Evolutionary conservation across 2,888 invertebrate genomes (phyloP).

Genomic region (Sceliomorpha sp.): DNA sequence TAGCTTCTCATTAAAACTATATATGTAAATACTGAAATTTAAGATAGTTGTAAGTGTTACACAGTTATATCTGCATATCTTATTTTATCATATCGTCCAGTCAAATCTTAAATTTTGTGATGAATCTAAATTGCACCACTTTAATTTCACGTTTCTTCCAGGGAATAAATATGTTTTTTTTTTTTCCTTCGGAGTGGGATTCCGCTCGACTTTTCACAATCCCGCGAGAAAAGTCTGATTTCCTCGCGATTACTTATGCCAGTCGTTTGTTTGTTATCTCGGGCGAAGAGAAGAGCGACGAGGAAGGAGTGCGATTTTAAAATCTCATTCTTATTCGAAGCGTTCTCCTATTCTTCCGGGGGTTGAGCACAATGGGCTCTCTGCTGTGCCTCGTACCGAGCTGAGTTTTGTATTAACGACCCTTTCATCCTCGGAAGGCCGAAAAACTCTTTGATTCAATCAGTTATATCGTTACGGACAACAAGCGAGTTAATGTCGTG

Average conservation of each 20-base stretch:
- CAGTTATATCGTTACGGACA: conserved; percentile 45
- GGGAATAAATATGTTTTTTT: conserved; percentile 22
- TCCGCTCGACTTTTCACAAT: conserved; percentile 29
- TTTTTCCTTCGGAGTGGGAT: conserved; percentile 16
- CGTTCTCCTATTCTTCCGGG: conserved; percentile 50
- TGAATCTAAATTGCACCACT: no score
- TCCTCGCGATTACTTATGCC: conserved; percentile 36
- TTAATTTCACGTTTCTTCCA: no score
- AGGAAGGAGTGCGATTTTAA: conserved; percentile 44
- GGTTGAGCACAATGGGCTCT: conserved; percentile 60
- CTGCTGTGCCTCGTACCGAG: conserved; percentile 51
- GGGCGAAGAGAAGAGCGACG: conserved; percentile 15
- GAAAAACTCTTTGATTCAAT: conserved; percentile 52
- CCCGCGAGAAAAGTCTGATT: conserved; percentile 22
- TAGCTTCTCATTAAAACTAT: conserved; percentile 7
- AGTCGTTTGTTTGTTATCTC: conserved; percentile 37
- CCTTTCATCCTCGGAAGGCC: conserved; percentile 60
- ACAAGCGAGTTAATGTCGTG: conserved; percentile 60
- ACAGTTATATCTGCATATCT: no score
- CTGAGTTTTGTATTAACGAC: conserved; percentile 70
- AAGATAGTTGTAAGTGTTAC: neutral
- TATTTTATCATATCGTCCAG: no score
- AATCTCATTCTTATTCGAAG: conserved; percentile 60
- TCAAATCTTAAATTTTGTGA: no score
- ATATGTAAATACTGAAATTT: neutral